Base-by-base conservation (phyloP, 37 sponge, comb jelly and placozoan genomes). In the Cliona cf. orientalis region DNA sequence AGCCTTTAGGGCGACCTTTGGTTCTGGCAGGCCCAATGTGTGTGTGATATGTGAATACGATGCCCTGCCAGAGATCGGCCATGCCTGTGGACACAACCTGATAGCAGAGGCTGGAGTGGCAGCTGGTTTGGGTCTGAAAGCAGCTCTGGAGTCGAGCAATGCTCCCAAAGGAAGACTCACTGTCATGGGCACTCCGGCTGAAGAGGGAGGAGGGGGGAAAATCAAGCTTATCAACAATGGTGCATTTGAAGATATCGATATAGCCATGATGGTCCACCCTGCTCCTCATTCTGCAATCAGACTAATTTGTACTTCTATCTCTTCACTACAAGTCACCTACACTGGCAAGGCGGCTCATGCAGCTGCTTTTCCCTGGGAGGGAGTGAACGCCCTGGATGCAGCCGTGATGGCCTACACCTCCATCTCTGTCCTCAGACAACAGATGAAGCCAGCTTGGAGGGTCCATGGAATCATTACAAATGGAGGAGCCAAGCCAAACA, bases 241-340 rank as follows among this genome's bases (percentile, higher is more conserved):
- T 46, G 84, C 81, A 44, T 94, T 97, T 75, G 44, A 91, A 31
- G 90, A 86, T 71, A 80, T 94, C 5, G 97, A 97, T 65, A 34
- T 91, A 35, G 95, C 97, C 36, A 87, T 97, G 90, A 97, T 97
- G 95, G 95, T 94, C 0, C 97, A 97, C 73, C 97, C 97, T 31
- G 53, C 44, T 14, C 66, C 79, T 3, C 81, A 46, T 35, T 61
- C 34, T 40, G 45, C 61, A 17, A 6, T 78, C n/a, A 45, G 32
- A 46, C 80, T 79, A n/a, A 57, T 29, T 0, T 85, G 43, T 5
- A 63, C 84, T 2, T 76, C 86, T 17, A 23, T 66, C 1, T n/a
- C 40, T 6, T 7, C 23, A 5, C 22, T 78, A 33, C 14, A 71
- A 0, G 38, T 90, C 17, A 65, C 45, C 5, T 79, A 66, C 67